Evolutionary conservation across 1,140 invertebrate genomes (phyloP).

Genomic region (Chymomyza costata): DNA sequence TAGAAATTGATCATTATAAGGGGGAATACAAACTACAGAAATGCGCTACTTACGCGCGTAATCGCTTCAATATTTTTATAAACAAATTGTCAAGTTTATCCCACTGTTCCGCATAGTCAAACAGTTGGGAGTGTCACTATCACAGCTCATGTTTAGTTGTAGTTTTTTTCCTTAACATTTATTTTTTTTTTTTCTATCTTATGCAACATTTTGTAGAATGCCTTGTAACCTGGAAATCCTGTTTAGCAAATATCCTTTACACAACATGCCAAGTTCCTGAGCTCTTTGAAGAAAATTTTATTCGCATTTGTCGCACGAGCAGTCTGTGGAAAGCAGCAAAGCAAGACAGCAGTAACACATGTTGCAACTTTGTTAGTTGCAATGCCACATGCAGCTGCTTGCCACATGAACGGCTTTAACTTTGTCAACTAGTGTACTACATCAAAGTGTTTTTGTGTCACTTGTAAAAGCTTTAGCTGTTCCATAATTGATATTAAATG

Average conservation of each 20-base stretch:
- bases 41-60: too few relatives aligned
- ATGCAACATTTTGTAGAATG: constrained; percentile 53
- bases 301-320: background rate
- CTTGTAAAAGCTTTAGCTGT: constrained; percentile 2
- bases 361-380: background rate
- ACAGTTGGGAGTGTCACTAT: too few relatives aligned
- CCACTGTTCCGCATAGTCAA: too few relatives aligned
- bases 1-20: too few relatives aligned
- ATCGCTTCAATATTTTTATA: too few relatives aligned
- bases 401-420: constrained; percentile 9
- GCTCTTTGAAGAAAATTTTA: constrained; percentile 1
- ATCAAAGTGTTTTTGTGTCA: too few relatives aligned
- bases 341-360: too few relatives aligned
- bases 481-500: constrained; percentile 41
- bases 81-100: too few relatives aligned
- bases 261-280: constrained; percentile 32
- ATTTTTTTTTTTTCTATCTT: too few relatives aligned
- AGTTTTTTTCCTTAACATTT: too few relatives aligned
- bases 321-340: background rate
- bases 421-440: background rate
- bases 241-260: constrained; percentile 54
- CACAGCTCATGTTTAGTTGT: too few relatives aligned
- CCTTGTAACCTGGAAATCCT: constrained; percentile 62
- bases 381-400: constrained; percentile 4
- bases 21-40: too few relatives aligned